phyloP scores from a whole-genome alignment of 2,113 vertebrate species.

The Synodontis membranacea region DNA sequence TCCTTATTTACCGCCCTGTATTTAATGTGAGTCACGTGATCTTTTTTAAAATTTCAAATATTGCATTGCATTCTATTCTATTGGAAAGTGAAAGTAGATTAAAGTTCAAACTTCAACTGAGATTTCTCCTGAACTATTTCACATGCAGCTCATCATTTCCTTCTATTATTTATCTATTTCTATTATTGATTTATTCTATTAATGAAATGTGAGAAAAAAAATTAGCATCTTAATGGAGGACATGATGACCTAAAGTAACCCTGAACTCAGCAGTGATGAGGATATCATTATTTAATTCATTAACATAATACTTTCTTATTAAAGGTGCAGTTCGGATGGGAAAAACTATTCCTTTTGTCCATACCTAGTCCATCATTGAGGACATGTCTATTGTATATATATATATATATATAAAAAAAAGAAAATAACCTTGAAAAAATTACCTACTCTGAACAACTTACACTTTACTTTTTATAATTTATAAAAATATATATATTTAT shows the following conservation, averaged over 20 bases:
- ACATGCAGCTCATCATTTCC: not conserved
- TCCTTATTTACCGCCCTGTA: not conserved
- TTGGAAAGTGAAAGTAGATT: not conserved
- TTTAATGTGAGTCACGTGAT: conserved; percentile 29
- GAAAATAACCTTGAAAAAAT: too few relatives aligned
- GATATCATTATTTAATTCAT: not conserved
- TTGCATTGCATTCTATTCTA: too few relatives aligned
- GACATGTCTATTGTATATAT: too few relatives aligned
- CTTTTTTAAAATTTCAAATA: not conserved
- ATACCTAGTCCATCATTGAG: too few relatives aligned
- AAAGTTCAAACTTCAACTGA: not conserved
- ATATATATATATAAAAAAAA: too few relatives aligned
- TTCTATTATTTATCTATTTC: too few relatives aligned
- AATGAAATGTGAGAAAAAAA: not conserved
- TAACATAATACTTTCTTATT: not conserved
- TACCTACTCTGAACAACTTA: too few relatives aligned
- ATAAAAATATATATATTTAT: too few relatives aligned
- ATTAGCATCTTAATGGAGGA: not conserved
- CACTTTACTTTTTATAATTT: too few relatives aligned
- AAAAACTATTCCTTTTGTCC: too few relatives aligned
- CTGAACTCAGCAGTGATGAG: not conserved
- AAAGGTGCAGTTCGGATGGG: not conserved
- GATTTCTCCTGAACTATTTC: not conserved
- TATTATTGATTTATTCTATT: not conserved
- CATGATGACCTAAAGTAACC: not conserved